These are phyloP conservation scores for Drosophila varians DNA, from an alignment of 1,140 invertebrate genomes.

Conservation along the genomic window DNA sequence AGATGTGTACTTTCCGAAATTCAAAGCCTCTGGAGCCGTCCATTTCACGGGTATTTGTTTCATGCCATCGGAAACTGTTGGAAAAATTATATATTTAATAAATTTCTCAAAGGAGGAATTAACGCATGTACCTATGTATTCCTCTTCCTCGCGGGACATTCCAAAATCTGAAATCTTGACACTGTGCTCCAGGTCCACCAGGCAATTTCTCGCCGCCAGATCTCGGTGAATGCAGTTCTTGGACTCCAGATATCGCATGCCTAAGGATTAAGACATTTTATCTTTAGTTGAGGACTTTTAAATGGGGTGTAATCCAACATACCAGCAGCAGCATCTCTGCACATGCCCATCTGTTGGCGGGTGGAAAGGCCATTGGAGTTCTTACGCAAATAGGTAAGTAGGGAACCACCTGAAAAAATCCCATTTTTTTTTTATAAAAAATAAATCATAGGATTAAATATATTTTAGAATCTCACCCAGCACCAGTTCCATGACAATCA, in stretches of 20 bases:
- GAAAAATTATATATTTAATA: background rate
- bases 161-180: conserved; percentile 99
- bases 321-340: conserved; percentile 95
- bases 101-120: background rate
- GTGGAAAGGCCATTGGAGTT: conserved; percentile 88
- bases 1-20: conserved; percentile 98
- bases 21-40: conserved; percentile 98
- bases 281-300: background rate
- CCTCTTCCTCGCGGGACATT: conserved; percentile 98
- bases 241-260: conserved; percentile 97
- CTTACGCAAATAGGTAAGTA: conserved; percentile 94
- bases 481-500: conserved; percentile 97
- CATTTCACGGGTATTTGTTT: conserved; percentile 99
- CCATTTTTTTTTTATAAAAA: background rate
- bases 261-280: conserved; percentile 23
- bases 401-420: conserved; percentile 90
- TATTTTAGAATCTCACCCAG: conserved; percentile 34
- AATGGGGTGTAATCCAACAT: background rate
- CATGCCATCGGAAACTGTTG: conserved; percentile 95
- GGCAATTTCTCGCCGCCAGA: conserved; percentile 96
- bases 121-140: conserved; percentile 90
- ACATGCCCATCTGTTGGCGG: conserved; percentile 93
- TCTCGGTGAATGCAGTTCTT: conserved; percentile 98
- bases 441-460: no score
- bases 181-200: conserved; percentile 89